A percentile compares a stretch with the other conserved stretches of the same genome.
Conservation (phyloP, 1,140 invertebrate species). For the Brachionus rubens region DNA sequence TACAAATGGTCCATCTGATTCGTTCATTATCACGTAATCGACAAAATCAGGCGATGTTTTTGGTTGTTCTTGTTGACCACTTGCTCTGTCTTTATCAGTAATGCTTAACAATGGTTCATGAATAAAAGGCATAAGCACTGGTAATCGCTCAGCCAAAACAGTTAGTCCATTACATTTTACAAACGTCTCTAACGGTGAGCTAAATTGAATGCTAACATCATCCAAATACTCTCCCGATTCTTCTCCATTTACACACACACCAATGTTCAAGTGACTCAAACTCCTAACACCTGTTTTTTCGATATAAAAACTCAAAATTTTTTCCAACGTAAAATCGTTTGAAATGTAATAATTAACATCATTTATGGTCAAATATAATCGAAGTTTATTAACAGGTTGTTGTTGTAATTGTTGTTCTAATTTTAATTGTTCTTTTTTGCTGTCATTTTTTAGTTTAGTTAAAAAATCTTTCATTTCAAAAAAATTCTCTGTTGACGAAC, state of each 20-base stretch:
- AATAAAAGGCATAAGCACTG: conserved; percentile 70
- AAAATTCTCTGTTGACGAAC: background rate
- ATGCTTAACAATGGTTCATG: conserved; percentile 40
- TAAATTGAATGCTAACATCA: conserved; percentile 53
- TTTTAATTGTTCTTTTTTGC: conserved; percentile 51
- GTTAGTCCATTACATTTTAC: conserved; percentile 79
- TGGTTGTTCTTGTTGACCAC: conserved; percentile 53
- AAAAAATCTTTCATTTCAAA: background rate
- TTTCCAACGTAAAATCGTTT: background rate
- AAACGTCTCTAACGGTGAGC: conserved; percentile 75
- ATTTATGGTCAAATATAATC: background rate
- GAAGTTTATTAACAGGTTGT: background rate
- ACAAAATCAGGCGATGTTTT: conserved; percentile 27
- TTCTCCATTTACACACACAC: background rate
- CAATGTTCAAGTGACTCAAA: background rate
- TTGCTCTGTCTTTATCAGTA: conserved; percentile 64
- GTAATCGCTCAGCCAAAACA: conserved; percentile 77
- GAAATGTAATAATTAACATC: background rate
- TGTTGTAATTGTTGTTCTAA: too few species aligned
- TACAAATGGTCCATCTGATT: conserved; percentile 50
- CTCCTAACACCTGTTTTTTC: background rate
- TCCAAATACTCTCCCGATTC: background rate
- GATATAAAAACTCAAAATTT: background rate
- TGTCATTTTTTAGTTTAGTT: background rate
- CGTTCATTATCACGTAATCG: conserved; percentile 48